Base-by-base conservation (phyloP, 2,888 invertebrate genomes). In the Encarsia formosa region DNA sequence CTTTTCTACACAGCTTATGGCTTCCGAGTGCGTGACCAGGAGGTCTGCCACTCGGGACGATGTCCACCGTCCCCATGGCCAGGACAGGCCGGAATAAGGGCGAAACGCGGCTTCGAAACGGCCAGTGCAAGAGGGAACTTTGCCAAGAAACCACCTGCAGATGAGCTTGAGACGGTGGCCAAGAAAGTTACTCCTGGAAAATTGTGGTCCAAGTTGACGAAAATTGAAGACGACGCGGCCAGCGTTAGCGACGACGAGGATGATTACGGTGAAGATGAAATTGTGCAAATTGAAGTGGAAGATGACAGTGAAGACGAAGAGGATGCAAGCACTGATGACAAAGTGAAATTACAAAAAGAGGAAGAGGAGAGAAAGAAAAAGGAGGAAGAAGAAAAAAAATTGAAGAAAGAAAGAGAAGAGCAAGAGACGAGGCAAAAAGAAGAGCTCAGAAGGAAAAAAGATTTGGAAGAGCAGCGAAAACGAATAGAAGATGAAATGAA, bases 21-120 rank as follows among this genome's bases (percentile, higher is more conserved):
- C 11, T 72, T 73, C 55, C 64, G 65, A 19, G 61, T 73, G 38
- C 70, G 72, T 16, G 72, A 73, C 42, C 46, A 37, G 13, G 60
- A 59, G 22, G 52, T 56, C 20, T 65, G 65, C 34, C 44, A 51
- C 8, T 49, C 64, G 42, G 40, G 24, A 40, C 11, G 15, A 40
- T 40, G 40, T 3, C 4, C 9, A 4, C 3, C 40, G 16, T 19
- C 24, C 15, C 24, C 40, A 15, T 23, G 37, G 32, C 5, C 38
- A 4, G 29, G 34, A 16, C 5, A 18, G 23, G n/a, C 50, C 3
- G 11, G 29, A 6, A 6, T 23, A 29, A 38, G 46, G 3, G 16
- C 41, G 13, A 56, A 35, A 38, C 35, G 53, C 0, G 45, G 37
- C 52, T 63, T 65, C 54, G 65, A 64, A 46, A 47, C 55, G 34